Evolutionary conservation across 2,113 vertebrate genomes (phyloP).

Genomic region (Varanus salvator): DNA sequence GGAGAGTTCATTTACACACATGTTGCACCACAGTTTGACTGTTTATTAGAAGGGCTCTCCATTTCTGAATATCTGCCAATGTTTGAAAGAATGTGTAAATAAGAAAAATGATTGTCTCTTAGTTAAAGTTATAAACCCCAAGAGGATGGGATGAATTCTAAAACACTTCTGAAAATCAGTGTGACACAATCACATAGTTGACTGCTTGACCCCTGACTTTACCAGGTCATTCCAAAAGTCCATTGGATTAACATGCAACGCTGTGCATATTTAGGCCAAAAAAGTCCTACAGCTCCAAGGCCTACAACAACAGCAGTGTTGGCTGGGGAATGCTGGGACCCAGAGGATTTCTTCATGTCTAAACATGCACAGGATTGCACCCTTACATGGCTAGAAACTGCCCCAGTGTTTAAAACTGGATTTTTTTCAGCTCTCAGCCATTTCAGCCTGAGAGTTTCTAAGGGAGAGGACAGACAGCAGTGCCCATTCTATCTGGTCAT

Average conservation of each 20-base stretch:
- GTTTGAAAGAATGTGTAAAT: background rate
- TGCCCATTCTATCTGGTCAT: background rate
- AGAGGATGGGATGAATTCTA: background rate
- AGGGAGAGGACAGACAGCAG: background rate
- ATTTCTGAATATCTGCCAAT: background rate
- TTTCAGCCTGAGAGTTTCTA: background rate
- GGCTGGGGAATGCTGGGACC: no score
- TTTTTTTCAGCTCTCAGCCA: background rate
- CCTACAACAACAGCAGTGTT: no score
- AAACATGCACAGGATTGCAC: no score
- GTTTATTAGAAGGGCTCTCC: background rate
- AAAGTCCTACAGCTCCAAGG: no score
- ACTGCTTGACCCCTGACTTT: background rate
- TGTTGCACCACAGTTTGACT: constrained; percentile 37
- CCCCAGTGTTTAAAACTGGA: background rate
- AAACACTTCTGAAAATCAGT: background rate
- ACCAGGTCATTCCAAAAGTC: background rate
- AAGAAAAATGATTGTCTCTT: background rate
- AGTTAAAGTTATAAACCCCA: background rate
- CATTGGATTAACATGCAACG: background rate
- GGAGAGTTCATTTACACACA: constrained; percentile 30
- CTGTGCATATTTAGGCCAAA: no score
- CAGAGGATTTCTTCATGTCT: no score
- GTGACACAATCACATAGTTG: background rate
- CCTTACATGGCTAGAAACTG: background rate